Percentiles rank a stretch among this genome's conserved stretches.
These are phyloP conservation scores for Plutomurus gul DNA, from an alignment of 1,140 invertebrate species.

Conservation along the genomic window DNA sequence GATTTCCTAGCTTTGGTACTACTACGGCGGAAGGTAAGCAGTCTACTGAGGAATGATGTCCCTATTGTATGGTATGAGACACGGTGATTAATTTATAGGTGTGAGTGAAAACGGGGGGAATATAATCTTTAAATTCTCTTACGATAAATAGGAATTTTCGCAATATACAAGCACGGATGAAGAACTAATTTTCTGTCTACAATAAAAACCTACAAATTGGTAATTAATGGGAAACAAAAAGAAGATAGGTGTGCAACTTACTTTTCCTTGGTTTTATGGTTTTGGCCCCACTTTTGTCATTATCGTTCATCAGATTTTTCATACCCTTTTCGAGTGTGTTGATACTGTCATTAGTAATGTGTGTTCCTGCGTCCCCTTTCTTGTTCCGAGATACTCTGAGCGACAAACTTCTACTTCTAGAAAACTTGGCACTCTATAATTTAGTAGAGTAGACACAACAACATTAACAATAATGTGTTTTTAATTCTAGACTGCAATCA, in stretches of 20 bases:
- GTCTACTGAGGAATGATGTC: not conserved
- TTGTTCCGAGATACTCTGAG: conserved; percentile 30
- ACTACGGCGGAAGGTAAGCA: not conserved
- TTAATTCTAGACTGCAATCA: not conserved
- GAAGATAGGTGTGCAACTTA: not conserved
- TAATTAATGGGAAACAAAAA: not conserved
- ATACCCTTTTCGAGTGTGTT: not conserved
- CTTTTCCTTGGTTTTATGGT: not conserved
- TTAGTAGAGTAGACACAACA: not conserved
- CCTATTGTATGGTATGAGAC: too few relatives aligned
- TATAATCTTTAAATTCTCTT: too few relatives aligned
- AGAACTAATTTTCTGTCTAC: too few relatives aligned
- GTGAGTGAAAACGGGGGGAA: too few relatives aligned
- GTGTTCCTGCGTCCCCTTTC: not conserved
- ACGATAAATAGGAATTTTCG: too few relatives aligned
- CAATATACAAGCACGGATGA: too few relatives aligned
- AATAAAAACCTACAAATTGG: too few relatives aligned
- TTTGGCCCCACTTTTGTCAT: not conserved
- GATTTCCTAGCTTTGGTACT: not conserved
- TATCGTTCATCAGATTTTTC: not conserved
- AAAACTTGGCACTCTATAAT: conserved; percentile 10
- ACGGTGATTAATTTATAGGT: too few relatives aligned
- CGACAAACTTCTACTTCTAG: conserved; percentile 37
- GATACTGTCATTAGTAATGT: too few relatives aligned
- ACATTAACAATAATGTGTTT: not conserved